phyloP scores from a whole-genome alignment of 2,113 vertebrate species.

The Arvicanthis niloticus region DNA sequence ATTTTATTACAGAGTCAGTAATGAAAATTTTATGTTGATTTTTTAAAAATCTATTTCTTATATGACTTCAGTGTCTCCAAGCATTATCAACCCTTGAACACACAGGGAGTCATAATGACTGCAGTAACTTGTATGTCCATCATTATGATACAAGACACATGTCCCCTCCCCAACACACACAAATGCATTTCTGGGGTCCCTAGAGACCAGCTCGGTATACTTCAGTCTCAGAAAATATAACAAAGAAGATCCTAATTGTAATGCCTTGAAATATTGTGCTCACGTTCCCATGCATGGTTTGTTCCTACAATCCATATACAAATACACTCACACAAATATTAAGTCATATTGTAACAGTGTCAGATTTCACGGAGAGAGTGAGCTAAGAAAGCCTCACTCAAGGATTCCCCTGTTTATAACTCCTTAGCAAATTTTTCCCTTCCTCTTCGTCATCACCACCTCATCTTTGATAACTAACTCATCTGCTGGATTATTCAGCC shows the following conservation, averaged over 20 bases:
- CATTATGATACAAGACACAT: background rate
- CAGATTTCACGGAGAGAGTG: background rate
- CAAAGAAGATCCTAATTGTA: background rate
- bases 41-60: background rate
- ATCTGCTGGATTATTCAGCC: background rate
- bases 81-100: background rate
- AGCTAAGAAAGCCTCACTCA: conserved; percentile 25
- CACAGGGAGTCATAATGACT: conserved; percentile 4
- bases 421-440: conserved; percentile 35
- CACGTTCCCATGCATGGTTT: background rate
- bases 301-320: background rate
- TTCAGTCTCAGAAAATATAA: background rate
- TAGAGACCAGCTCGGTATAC: background rate
- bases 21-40: background rate
- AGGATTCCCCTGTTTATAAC: background rate
- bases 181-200: background rate
- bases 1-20: background rate
- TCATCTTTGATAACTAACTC: background rate
- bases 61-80: conserved; percentile 38
- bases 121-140: background rate
- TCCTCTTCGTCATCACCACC: background rate
- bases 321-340: conserved; percentile 13
- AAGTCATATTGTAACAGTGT: background rate
- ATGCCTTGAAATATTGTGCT: background rate
- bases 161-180: background rate